Conservation (phyloP, 2,797 vertebrate species). For the Sarcophilus harrisii region DNA sequence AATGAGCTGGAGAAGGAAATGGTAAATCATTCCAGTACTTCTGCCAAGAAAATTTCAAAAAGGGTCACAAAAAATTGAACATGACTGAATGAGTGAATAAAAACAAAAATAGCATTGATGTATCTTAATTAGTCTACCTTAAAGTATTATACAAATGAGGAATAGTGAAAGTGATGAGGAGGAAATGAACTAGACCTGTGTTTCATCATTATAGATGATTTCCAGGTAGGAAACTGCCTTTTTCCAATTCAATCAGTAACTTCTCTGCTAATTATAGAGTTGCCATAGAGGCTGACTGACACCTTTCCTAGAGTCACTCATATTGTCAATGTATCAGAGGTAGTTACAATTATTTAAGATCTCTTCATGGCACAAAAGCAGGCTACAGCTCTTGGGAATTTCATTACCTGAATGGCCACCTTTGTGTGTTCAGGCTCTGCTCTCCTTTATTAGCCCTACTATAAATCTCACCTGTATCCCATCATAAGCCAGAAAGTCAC, state of each 20-base stretch:
- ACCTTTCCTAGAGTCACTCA: not conserved
- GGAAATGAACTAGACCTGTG: not conserved
- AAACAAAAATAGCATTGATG: not conserved
- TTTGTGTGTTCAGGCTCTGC: not conserved
- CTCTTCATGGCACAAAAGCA: not conserved
- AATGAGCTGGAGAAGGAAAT: not conserved
- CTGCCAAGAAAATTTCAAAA: not conserved
- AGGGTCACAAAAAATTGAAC: not conserved
- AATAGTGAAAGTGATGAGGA: not conserved
- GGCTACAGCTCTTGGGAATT: not conserved
- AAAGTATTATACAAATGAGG: not conserved
- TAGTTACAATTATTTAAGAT: not conserved
- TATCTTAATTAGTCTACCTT: not conserved
- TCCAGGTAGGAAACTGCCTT: not conserved
- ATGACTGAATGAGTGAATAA: not conserved
- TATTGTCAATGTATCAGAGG: not conserved
- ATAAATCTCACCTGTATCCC: not conserved
- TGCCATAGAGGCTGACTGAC: not conserved
- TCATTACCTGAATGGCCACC: not conserved
- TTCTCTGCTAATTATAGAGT: not conserved
- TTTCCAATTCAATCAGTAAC: not conserved
- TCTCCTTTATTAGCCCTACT: not conserved
- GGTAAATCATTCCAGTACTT: not conserved
- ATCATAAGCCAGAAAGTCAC: not conserved
- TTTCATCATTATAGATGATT: not conserved